A percentile compares a stretch with the other conserved stretches of the same genome.
phyloP scores from a whole-genome alignment of 2,888 invertebrate species.

The Volucella bombylans region DNA sequence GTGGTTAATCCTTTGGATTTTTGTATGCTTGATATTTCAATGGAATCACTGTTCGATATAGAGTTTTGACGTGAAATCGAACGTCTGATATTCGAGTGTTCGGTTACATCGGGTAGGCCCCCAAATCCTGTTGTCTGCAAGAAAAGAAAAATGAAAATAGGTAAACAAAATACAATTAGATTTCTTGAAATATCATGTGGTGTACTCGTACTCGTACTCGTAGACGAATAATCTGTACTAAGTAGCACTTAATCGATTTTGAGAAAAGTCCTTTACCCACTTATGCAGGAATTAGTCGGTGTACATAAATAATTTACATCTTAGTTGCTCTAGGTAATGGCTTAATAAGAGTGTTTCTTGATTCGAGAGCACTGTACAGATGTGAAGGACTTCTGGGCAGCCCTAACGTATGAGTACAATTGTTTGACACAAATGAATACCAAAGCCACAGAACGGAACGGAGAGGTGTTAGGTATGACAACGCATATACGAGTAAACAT shows the following conservation, averaged over 20 bases:
- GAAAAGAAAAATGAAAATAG: slow-evolving; percentile 56
- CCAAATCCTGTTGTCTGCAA: slow-evolving; percentile 82
- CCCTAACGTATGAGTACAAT: slow-evolving; percentile 36
- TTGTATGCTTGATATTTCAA: slow-evolving; percentile 82
- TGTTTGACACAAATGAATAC: slow-evolving; percentile 50
- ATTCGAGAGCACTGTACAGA: background rate
- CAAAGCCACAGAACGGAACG: slow-evolving; percentile 1
- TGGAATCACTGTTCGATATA: slow-evolving; percentile 81
- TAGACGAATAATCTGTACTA: too few relatives aligned
- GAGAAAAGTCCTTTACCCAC: background rate
- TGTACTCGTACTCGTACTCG: background rate
- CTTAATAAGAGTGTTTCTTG: slow-evolving; percentile 1
- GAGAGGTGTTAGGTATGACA: background rate
- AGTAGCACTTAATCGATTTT: slow-evolving; percentile 5
- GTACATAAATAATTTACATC: slow-evolving; percentile 49
- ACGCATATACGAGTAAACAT: background rate
- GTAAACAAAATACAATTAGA: slow-evolving; percentile 8
- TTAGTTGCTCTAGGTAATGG: slow-evolving; percentile 20
- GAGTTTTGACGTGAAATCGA: slow-evolving; percentile 82
- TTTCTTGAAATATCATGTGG: background rate
- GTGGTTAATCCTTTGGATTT: slow-evolving; percentile 80
- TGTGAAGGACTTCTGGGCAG: slow-evolving; percentile 42
- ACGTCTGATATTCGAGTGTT: slow-evolving; percentile 82
- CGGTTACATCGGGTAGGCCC: slow-evolving; percentile 82
- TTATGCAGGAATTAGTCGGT: slow-evolving; percentile 45